phyloP scores from a whole-genome alignment of 2,888 invertebrate genomes.

The Pristionchus japonicus region DNA sequence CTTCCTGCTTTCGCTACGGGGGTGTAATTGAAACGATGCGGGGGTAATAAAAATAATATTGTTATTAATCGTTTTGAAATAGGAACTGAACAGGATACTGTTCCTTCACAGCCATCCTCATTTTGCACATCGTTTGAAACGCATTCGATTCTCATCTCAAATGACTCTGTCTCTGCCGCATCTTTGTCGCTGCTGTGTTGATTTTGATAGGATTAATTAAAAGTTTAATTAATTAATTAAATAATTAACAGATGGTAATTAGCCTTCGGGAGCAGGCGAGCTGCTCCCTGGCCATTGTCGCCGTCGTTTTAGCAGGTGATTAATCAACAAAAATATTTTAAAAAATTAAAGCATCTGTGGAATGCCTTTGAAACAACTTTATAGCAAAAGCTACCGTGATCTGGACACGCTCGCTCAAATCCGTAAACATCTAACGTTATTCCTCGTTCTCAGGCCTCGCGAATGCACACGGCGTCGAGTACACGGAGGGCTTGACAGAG shows the following conservation, averaged over 20 bases:
- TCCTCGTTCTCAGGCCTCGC: neutral
- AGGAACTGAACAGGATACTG: neutral
- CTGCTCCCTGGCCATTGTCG: conserved; percentile 12
- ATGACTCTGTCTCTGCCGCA: neutral
- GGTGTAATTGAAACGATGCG: neutral
- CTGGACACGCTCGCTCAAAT: no score
- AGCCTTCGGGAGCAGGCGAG: conserved; percentile 31
- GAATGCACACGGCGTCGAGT: neutral
- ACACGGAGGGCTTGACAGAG: conserved; percentile 46
- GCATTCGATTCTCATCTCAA: neutral
- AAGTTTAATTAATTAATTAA: neutral
- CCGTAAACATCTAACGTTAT: no score
- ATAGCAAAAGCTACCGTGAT: no score
- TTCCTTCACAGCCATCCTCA: neutral
- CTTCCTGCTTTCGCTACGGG: neutral
- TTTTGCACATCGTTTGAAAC: neutral
- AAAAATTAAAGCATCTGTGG: neutral
- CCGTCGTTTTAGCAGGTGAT: neutral
- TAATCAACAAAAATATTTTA: neutral
- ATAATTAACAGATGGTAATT: conserved; percentile 43
- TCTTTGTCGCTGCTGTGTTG: neutral
- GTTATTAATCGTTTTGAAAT: neutral
- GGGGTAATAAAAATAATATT: neutral
- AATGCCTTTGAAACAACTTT: no score
- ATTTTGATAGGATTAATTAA: no score